phyloP scores from a whole-genome alignment of 1,140 invertebrate genomes.

The Bombus difficillimus region DNA sequence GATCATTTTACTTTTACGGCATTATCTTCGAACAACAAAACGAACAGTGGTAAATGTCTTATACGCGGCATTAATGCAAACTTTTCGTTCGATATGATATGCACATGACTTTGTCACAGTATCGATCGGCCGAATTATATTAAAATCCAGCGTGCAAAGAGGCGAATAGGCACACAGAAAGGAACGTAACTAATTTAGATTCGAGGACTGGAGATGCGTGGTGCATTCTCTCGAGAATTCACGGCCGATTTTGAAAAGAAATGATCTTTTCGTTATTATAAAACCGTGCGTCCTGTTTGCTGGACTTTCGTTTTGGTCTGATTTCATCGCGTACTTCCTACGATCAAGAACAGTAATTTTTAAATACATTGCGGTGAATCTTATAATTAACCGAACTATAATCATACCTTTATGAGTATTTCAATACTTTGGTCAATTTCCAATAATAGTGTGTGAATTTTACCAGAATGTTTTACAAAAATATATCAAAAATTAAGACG shows the following conservation, averaged over 20 bases:
- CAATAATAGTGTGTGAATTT: background rate
- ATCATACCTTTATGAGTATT: background rate
- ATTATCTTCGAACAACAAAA: background rate
- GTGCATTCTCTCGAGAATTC: slow-evolving; percentile 25
- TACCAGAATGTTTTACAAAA: no score
- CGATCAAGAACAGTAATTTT: background rate
- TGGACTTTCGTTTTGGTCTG: background rate
- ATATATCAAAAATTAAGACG: no score
- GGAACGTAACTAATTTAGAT: slow-evolving; percentile 46
- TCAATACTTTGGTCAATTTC: background rate
- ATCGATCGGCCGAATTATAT: slow-evolving; percentile 10
- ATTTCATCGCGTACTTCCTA: background rate
- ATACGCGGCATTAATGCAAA: background rate
- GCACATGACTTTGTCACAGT: slow-evolving; percentile 12
- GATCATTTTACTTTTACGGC: background rate
- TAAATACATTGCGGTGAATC: background rate
- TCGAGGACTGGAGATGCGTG: slow-evolving; percentile 26
- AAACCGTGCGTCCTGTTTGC: slow-evolving; percentile 2
- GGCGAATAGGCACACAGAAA: background rate
- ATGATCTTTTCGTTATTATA: slow-evolving; percentile 35
- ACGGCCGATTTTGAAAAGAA: background rate
- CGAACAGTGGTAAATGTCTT: background rate
- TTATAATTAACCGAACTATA: background rate
- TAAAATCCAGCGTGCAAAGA: slow-evolving; percentile 25
- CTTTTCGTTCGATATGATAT: background rate